Base-by-base conservation (phyloP, 2,888 invertebrate genomes). In the Pseudococcus jackbeardsleyi region DNA sequence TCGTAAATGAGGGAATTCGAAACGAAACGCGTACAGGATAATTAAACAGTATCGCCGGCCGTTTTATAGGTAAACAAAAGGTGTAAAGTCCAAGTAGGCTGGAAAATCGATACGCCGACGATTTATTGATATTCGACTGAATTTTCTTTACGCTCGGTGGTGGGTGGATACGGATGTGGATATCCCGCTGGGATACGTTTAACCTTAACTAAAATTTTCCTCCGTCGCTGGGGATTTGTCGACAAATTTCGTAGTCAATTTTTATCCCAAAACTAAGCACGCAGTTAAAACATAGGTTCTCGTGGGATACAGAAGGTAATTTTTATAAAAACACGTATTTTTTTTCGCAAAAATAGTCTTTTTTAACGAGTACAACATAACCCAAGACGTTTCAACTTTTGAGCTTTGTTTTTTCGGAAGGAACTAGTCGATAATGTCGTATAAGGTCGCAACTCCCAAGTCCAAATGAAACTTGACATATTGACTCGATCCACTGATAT, bases 201-300 rank as follows among this genome's bases (percentile, higher is more conserved):
- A 64, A 64, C 64, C 64, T 6, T 8, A 59, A 59, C 19, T 9
- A 72, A 72, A 42, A 72, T 39, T 72, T 72, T 33, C n/a, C 12
- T 72, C 7, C 4, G 33, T 33, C 72, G 72, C 33, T 15, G 9
- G 68, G 68, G 26, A 26, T 68, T 26, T 2, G 68, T 22, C 22
- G 68, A 39, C 9, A 82, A 82, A 82, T 82, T n/a, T n/a, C 8
- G 46, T n/a, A 82, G n/a, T 82, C 79, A 82, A 82, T 72, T 72
- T 72, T 72, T 19, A 72, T 33, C 72, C 17, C 5, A 12, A 46
- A 82, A 82, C 79, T n/a, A 46, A 6, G 46, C 79, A n/a, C 26
- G 42, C 42, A 9, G 19, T 46, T 82, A 46, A 82, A 82, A 46
- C 46, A 82, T 17, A 19, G 19, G 11, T 19, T 46, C 79, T 82